A percentile compares a stretch with the other conserved stretches of the same genome.
phyloP scores from a whole-genome alignment of 2,888 invertebrate species.

The Mechanitis mazaeus region DNA sequence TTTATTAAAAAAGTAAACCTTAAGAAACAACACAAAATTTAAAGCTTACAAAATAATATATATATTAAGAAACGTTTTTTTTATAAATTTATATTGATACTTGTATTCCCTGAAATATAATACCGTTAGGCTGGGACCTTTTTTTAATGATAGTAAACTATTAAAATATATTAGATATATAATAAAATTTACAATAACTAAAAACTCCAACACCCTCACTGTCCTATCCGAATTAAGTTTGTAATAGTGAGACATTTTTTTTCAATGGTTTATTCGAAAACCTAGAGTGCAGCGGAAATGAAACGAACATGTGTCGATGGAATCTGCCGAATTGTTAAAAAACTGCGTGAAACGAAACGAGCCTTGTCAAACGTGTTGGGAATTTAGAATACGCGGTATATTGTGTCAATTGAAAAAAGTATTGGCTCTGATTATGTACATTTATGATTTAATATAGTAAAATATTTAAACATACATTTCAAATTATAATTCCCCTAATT shows the following conservation, averaged over 20 bases:
- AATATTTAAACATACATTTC: background rate
- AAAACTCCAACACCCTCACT: conserved; percentile 29
- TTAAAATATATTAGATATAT: background rate
- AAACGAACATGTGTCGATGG: conserved; percentile 55
- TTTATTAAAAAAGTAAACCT: too few species aligned
- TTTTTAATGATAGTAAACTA: background rate
- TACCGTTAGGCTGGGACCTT: background rate
- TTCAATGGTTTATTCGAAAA: conserved; percentile 58
- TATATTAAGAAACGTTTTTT: too few species aligned
- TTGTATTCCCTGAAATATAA: too few species aligned
- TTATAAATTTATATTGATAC: too few species aligned
- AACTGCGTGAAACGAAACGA: conserved; percentile 39
- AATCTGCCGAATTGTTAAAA: conserved; percentile 55
- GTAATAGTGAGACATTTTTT: conserved; percentile 72
- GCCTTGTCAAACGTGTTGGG: conserved; percentile 51
- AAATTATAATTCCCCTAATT: background rate
- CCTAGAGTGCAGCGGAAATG: conserved; percentile 68
- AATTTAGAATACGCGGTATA: conserved; percentile 44
- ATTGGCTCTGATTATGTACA: conserved; percentile 1
- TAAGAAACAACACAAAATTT: too few species aligned
- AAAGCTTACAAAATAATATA: too few species aligned
- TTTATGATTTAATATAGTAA: background rate
- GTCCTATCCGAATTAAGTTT: conserved; percentile 68
- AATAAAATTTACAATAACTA: background rate
- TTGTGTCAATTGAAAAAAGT: conserved; percentile 30